Percentiles rank a stretch among this genome's conserved stretches.
Conservation (phyloP, 2,113 vertebrate species). For the Ameiurus melas region DNA sequence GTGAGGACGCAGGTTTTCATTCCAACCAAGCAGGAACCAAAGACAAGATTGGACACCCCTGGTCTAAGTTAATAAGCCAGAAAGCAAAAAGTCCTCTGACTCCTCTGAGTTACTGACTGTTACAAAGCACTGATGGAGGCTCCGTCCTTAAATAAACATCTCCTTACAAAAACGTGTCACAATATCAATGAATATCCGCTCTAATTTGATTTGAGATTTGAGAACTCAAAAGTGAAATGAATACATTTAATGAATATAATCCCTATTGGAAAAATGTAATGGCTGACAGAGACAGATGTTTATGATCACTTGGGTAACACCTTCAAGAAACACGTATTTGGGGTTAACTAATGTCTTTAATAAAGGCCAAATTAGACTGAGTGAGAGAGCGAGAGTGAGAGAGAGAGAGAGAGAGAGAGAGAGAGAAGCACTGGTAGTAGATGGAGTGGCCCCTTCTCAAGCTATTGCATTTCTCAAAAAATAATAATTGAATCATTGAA, state of each 20-base stretch:
- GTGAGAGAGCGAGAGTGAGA: slow-evolving; percentile 4
- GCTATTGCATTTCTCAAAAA: not conserved
- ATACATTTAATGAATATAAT: not conserved
- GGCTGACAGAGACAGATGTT: not conserved
- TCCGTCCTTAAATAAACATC: not conserved
- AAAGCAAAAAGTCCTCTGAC: no score
- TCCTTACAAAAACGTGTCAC: not conserved
- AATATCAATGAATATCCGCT: not conserved
- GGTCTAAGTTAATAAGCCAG: no score
- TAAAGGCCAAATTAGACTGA: not conserved
- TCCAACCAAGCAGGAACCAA: no score
- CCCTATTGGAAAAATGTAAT: not conserved
- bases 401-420: slow-evolving; percentile 9
- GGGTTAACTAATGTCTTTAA: not conserved
- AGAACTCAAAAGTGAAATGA: not conserved
- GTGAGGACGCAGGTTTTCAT: no score
- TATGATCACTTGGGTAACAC: not conserved
- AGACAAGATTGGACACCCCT: no score
- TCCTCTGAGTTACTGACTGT: not conserved
- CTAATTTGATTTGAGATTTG: not conserved
- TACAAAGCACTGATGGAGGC: not conserved
- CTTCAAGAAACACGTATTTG: not conserved
- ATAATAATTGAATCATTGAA: not conserved
- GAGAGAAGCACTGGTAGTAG: not conserved
- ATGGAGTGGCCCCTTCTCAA: not conserved